Base-by-base conservation (phyloP, 2,888 invertebrate genomes). In the Drosophila subquinaria region DNA sequence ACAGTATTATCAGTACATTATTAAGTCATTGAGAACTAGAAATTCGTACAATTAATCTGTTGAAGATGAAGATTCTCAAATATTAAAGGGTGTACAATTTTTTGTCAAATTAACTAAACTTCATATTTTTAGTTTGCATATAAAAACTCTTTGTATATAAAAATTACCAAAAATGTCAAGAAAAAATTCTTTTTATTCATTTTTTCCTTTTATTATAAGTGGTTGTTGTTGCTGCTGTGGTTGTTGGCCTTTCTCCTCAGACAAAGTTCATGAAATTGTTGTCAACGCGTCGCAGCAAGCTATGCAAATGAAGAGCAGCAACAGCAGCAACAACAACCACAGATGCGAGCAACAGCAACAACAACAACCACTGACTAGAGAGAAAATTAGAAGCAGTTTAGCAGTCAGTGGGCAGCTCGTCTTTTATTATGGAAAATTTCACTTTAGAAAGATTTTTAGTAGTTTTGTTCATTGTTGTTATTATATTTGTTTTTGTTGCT, bases 401-500 rank as follows among this genome's bases (percentile, higher is more conserved):
- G 42, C 52, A 67, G 75, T 70, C 70, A 17, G 62, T 63, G 75
- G 76, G 56, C 75, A 63, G 62, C 17, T 38, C 57, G 56, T 67
- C 47, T 69, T 47, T 64, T 65, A 71, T 63, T 72, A 71, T 68
- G 70, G 66, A 76, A 76, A 77, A 77, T 77, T 77, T 77, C 78
- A 77, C 77, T 77, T 69, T 67, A 69, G 60, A 23, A 36, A 38
- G n/a, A 3, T 36, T 6, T 48, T 56, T 20, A 8, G 30, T 30
- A 8, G 17, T 57, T 13, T 35, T 20, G 11, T 43, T 52, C 23
- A 45, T 43, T 35, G 9, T 43, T 48, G 4, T 36, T 55, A 13
- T 43, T 30, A 35, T 48, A 45, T 59, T 15, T 71, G 53, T 17
- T 66, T 35, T 20, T 65, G 42, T 8, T 69, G 23, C 38, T 57